These are phyloP conservation scores for Stichopus horrens DNA, from an alignment of 53 echinoderm and acorn worm genomes.

Conservation along the genomic window DNA sequence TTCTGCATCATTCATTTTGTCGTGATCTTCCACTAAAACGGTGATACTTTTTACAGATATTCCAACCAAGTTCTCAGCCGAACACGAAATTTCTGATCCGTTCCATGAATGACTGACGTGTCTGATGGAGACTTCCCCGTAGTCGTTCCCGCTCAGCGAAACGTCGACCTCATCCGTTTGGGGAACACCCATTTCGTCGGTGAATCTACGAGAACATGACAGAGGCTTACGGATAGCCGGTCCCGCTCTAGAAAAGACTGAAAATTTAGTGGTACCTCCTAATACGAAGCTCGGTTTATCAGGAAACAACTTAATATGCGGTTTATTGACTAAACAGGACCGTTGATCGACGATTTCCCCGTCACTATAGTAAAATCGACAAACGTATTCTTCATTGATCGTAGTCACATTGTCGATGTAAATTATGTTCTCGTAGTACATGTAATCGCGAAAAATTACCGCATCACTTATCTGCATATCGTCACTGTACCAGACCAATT, in stretches of 20 bases:
- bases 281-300: constrained; percentile 17
- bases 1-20: constrained; percentile 7
- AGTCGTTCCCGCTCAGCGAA: constrained; percentile 7
- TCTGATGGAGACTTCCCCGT: constrained; percentile 5
- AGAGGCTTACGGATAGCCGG: constrained; percentile 23
- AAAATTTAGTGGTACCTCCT: constrained; percentile 35
- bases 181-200: not conserved
- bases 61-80: constrained; percentile 38
- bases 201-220: constrained; percentile 3
- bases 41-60: constrained; percentile 2
- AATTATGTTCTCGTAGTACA: constrained; percentile 40
- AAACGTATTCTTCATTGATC: not conserved
- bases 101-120: constrained; percentile 11
- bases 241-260: constrained; percentile 11
- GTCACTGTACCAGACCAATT: constrained; percentile 33
- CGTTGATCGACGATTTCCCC: constrained; percentile 45
- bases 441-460: constrained; percentile 29
- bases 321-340: constrained; percentile 27
- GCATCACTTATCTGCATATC: constrained; percentile 5
- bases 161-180: constrained; percentile 23
- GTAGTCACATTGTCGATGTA: constrained; percentile 1
- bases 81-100: constrained; percentile 26
- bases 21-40: constrained; percentile 24
- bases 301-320: not conserved
- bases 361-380: constrained; percentile 40